Base-by-base conservation (phyloP, 1,140 invertebrate genomes). In the Contarinia nasturtii region DNA sequence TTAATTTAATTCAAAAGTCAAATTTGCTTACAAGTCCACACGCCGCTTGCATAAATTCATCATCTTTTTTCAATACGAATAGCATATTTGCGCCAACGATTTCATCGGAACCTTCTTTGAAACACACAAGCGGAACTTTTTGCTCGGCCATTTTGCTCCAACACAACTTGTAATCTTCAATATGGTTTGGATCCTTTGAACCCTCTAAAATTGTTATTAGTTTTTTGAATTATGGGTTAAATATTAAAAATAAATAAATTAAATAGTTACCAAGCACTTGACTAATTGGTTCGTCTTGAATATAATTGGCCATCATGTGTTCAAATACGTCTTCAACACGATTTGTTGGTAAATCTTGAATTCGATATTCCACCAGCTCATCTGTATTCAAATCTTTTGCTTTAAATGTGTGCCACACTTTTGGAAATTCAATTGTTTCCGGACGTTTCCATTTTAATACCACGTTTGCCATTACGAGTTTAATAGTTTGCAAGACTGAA, bases 281-380 rank as follows among this genome's bases (percentile, higher is more conserved):
- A 10, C n/a, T 20, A 7, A 45, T 34, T 18, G 44, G 22, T 33
- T 33, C 44, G 33, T 45, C 33, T 2, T 21, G 27, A 15, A 44
- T 8, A 33, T 22, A 44, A 27, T 21, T 22, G 2, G 19, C 27
- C 15, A 2, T 14, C 19, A 22, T 22, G n/a, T 22, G 14, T 2
- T 22, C 43, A 5, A 44, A 7, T 1, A 22, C 43, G 11, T 44
- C 43, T 10, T 46, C 45, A 20, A 15, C 7, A 18, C 33, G 45
- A 36, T 46, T 33, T 4, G 7, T 2, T 36, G 45, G 34, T 12
- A 46, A 46, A 38, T 46, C 45, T 27, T 46, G 7, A n/a, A 46
- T 27, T 1, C 15, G 8, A 20, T 20, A 46, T 38, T 38, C 17
- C 10, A 37, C 36, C 36, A 33, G 18, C 21, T 17, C 5, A 1